Evolutionary conservation across 92 coral and sea anemone genomes (phyloP).

Genomic region (Hydrozoanthus gracilis): DNA sequence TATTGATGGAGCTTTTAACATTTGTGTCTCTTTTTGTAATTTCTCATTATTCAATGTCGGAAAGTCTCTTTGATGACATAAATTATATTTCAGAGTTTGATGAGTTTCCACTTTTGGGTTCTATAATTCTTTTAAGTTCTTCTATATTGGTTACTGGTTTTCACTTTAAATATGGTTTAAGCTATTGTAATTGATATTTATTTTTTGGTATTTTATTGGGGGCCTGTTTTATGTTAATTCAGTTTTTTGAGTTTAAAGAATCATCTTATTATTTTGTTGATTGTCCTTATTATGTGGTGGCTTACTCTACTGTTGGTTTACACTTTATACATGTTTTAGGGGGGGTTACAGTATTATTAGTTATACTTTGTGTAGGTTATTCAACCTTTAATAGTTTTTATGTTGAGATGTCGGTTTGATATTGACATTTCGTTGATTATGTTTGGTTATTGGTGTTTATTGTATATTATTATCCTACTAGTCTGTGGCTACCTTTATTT

Average conservation of each 20-base stretch:
- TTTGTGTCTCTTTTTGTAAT: neutral
- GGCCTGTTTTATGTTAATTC: neutral
- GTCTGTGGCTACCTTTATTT: neutral
- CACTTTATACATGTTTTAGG: neutral
- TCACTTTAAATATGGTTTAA: neutral
- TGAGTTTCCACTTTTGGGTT: neutral
- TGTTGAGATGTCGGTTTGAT: neutral
- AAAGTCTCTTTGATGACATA: neutral
- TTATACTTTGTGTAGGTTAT: neutral
- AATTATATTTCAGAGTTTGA: neutral
- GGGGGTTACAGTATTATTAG: fast-evolving
- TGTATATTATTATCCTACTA: neutral
- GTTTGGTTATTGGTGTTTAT: neutral
- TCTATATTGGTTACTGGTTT: neutral
- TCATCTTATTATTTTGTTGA: neutral
- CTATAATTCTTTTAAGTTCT: neutral
- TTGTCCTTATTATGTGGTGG: neutral
- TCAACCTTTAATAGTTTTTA: fast-evolving
- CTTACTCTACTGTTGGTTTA: neutral
- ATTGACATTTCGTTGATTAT: neutral
- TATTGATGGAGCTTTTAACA: neutral
- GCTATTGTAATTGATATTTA: neutral
- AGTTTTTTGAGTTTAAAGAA: neutral
- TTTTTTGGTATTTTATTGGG: neutral
- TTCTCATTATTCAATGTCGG: neutral